These are phyloP conservation scores for Leptodirus hochenwartii DNA, from an alignment of 2,888 invertebrate genomes.

Conservation along the genomic window DNA sequence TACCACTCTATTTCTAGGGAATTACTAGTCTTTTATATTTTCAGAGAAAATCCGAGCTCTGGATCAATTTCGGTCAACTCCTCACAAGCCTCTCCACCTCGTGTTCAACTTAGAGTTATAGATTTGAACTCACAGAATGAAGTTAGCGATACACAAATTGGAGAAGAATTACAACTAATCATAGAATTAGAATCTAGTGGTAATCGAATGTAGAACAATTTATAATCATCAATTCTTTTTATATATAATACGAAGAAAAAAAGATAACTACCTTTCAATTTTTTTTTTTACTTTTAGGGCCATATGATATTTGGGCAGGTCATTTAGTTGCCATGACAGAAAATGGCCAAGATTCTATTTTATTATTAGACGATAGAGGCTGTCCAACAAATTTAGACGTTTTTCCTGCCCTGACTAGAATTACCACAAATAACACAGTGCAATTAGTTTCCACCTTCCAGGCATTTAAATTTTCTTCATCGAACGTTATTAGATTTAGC, in stretches of 20 bases:
- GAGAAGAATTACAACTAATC: constrained; percentile 44
- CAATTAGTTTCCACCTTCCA: constrained; percentile 46
- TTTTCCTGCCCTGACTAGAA: constrained; percentile 30
- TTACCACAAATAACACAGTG: constrained; percentile 20
- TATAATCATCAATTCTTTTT: not conserved
- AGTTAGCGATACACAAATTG: constrained; percentile 45
- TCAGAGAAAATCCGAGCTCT: constrained; percentile 11
- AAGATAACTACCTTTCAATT: no score
- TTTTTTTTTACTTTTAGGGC: constrained; percentile 19
- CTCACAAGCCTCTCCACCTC: constrained; percentile 27
- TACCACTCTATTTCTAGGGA: not conserved
- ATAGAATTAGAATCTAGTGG: constrained; percentile 35
- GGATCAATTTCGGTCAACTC: constrained; percentile 32
- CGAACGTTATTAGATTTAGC: constrained; percentile 65
- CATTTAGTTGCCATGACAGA: constrained; percentile 66
- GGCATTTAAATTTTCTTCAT: constrained; percentile 74
- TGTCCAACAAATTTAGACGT: constrained; percentile 55
- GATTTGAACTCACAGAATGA: constrained; percentile 36
- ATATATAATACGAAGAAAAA: no score
- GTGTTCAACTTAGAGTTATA: constrained; percentile 37
- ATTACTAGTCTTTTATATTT: constrained; percentile 1
- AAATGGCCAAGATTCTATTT: constrained; percentile 51
- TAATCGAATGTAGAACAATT: constrained; percentile 1
- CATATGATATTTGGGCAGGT: constrained; percentile 51
- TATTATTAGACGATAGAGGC: constrained; percentile 56